Evolutionary conservation across 2,888 invertebrate species (phyloP).

Genomic region (Volucella zonaria): DNA sequence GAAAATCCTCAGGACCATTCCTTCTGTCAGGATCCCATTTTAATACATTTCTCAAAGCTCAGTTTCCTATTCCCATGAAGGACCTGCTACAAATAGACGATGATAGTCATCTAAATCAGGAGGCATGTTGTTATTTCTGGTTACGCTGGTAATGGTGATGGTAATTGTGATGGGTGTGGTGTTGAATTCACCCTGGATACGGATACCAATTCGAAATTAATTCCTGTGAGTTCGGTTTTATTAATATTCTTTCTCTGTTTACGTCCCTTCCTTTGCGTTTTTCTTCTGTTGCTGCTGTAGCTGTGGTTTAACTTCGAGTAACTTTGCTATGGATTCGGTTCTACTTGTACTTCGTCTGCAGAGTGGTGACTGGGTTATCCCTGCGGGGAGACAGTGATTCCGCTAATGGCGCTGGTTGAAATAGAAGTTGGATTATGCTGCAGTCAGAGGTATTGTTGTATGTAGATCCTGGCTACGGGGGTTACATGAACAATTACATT

Average conservation of each 20-base stretch:
- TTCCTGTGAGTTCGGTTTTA: neutral
- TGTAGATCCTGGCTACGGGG: neutral
- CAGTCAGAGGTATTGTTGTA: neutral
- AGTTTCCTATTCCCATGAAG: neutral
- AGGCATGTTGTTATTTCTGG: neutral
- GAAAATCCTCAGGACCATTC: slow-evolving; percentile 34
- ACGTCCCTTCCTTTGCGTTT: neutral
- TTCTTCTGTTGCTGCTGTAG: neutral
- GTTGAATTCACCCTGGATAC: neutral
- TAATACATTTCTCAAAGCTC: neutral
- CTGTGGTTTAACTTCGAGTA: neutral
- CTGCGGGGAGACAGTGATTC: no score
- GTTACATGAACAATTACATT: neutral
- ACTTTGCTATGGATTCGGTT: no score
- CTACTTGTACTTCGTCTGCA: no score
- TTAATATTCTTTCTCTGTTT: neutral
- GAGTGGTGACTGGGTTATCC: no score
- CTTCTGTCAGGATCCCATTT: no score
- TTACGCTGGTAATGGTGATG: slow-evolving; percentile 18
- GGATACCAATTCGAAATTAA: slow-evolving; percentile 37
- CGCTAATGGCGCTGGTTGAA: no score
- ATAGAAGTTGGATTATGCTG: no score
- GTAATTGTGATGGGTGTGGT: slow-evolving; percentile 5
- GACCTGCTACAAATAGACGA: no score
- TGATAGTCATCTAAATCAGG: slow-evolving; percentile 23